Evolutionary conservation across 2,113 vertebrate genomes (phyloP).

Genomic region (Ariopsis seemanni): DNA sequence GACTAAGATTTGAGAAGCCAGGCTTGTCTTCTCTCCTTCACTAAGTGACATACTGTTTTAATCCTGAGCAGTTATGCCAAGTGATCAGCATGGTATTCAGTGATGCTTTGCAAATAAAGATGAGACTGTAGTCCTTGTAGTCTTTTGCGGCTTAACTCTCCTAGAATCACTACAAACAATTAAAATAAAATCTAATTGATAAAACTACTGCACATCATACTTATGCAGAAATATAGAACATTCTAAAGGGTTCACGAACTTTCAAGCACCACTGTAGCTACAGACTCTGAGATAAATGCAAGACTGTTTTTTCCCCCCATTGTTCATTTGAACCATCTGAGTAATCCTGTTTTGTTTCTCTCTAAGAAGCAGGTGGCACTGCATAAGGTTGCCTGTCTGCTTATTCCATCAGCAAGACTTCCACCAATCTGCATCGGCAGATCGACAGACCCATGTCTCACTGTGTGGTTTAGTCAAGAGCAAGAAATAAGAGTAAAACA

Average conservation of each 20-base stretch:
- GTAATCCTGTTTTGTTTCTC: not conserved
- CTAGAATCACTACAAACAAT: not conserved
- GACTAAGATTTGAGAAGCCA: not conserved
- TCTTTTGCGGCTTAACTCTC: not conserved
- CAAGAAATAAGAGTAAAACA: conserved; percentile 17
- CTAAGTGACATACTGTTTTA: not conserved
- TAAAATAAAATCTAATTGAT: not conserved
- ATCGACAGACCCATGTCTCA: conserved; percentile 7
- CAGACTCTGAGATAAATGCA: not conserved
- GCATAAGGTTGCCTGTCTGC: conserved; percentile 4
- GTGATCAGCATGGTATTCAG: not conserved
- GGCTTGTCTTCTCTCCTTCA: not conserved
- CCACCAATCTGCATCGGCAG: conserved; percentile 19
- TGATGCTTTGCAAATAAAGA: not conserved
- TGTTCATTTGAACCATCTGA: not conserved
- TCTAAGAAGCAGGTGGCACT: not conserved
- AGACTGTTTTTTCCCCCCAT: not conserved
- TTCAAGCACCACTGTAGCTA: too few species aligned
- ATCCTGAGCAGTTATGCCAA: not conserved
- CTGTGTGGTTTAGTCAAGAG: conserved; percentile 28
- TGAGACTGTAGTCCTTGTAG: not conserved
- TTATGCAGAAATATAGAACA: too few species aligned
- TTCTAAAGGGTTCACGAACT: too few species aligned
- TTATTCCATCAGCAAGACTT: conserved; percentile 3
- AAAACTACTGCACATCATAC: not conserved